Percentiles rank a stretch among this genome's conserved stretches.
Conservation (phyloP, 2,888 invertebrate genomes). For the Drosophila nr. perissopoda region DNA sequence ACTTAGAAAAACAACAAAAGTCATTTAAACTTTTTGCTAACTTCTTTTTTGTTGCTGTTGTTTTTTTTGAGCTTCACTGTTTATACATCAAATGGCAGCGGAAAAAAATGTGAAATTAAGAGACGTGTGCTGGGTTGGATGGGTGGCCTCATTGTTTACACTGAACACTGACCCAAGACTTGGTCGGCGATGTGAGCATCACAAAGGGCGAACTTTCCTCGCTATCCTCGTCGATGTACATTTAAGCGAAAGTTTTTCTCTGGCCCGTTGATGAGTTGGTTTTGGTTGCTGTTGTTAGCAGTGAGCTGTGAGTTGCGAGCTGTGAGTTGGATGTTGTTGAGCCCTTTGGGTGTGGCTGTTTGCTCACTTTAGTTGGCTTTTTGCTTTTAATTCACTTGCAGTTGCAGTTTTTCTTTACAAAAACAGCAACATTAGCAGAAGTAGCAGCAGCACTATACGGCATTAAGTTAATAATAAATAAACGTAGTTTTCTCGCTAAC, state of each 20-base stretch:
- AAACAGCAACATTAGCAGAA: constrained; percentile 25
- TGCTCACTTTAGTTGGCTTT: constrained; percentile 61
- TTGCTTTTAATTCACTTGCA: constrained; percentile 76
- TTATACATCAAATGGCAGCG: constrained; percentile 46
- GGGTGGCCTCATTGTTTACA: constrained; percentile 72
- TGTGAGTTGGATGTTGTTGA: constrained; percentile 10
- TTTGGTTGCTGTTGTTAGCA: constrained; percentile 21
- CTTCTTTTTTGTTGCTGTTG: constrained; percentile 36
- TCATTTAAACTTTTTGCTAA: constrained; percentile 80
- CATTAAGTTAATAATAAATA: constrained; percentile 76
- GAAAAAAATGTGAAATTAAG: constrained; percentile 71
- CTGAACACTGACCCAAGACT: constrained; percentile 86
- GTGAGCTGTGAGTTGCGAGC: constrained; percentile 17
- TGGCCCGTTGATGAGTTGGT: constrained; percentile 49
- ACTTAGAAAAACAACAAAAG: constrained; percentile 81
- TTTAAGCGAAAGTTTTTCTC: constrained; percentile 80
- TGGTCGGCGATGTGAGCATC: constrained; percentile 89
- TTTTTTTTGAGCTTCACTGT: constrained; percentile 39
- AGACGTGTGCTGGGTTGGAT: constrained; percentile 63
- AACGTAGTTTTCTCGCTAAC: constrained; percentile 69
- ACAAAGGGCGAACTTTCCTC: constrained; percentile 89
- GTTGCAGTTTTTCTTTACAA: constrained; percentile 58
- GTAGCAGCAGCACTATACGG: constrained; percentile 30
- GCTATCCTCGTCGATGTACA: constrained; percentile 87
- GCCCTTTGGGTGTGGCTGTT: constrained; percentile 48